Conservation (phyloP, 2,888 invertebrate species). For the Allophyes oxyacanthae region DNA sequence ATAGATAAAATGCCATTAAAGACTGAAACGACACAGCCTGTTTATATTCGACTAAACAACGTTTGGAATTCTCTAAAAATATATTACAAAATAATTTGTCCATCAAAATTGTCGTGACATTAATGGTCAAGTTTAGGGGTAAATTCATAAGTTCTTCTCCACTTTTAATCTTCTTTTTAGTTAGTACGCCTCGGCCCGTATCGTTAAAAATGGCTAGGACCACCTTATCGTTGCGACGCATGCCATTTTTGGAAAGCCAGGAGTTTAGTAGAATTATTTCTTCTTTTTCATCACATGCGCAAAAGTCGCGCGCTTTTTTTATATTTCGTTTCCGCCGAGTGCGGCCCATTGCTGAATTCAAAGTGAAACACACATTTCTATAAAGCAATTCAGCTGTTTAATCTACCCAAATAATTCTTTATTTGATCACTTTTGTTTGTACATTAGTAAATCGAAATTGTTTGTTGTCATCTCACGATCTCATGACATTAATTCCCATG, state of each 20-base stretch:
- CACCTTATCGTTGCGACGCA: constrained; percentile 89
- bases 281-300: constrained; percentile 71
- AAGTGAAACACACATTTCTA: constrained; percentile 4
- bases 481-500: constrained; percentile 7
- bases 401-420: background rate
- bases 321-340: constrained; percentile 81
- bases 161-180: constrained; percentile 86
- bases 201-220: constrained; percentile 89
- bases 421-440: background rate
- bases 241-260: constrained; percentile 88
- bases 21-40: constrained; percentile 91
- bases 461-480: constrained; percentile 31
- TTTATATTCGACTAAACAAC: constrained; percentile 80
- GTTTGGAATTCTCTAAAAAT: constrained; percentile 77
- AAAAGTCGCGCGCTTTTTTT: constrained; percentile 71
- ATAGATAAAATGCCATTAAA: constrained; percentile 92
- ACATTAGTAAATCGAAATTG: constrained; percentile 9
- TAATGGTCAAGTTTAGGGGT: constrained; percentile 90
- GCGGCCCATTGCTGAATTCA: constrained; percentile 81
- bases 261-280: constrained; percentile 84
- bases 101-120: constrained; percentile 88
- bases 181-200: constrained; percentile 94
- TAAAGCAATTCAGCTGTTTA: constrained; percentile 1
- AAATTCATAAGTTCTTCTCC: constrained; percentile 90
- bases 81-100: constrained; percentile 86